Evolutionary conservation across 2,797 vertebrate species (phyloP).

Genomic region (Danio choprae): DNA sequence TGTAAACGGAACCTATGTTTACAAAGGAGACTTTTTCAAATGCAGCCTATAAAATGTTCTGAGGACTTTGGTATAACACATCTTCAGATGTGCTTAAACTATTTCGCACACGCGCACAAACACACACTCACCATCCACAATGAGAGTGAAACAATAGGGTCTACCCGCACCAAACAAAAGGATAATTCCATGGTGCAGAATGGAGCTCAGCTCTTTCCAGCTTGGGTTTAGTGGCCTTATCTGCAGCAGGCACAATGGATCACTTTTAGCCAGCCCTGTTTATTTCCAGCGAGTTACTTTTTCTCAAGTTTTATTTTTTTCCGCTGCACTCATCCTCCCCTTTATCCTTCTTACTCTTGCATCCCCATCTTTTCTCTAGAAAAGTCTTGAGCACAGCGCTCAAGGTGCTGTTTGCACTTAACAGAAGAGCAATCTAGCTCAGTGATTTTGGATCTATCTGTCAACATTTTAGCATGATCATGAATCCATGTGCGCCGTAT

Average conservation of each 20-base stretch:
- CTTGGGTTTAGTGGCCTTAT: constrained; percentile 81
- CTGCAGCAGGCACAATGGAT: constrained; percentile 82
- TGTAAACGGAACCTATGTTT: not conserved
- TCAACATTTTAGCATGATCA: not conserved
- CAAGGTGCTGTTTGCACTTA: constrained; percentile 29
- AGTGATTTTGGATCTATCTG: not conserved
- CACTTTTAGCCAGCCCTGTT: constrained; percentile 78
- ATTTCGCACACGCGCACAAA: constrained; percentile 27
- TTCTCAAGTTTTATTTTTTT: constrained; percentile 50
- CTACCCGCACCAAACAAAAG: constrained; percentile 78
- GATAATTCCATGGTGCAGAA: constrained; percentile 82
- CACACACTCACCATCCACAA: constrained; percentile 51
- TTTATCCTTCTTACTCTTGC: constrained; percentile 60
- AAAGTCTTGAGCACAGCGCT: constrained; percentile 30
- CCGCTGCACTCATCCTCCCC: constrained; percentile 12
- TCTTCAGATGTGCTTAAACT: constrained; percentile 48
- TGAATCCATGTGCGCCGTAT: not conserved
- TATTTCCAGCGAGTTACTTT: constrained; percentile 76
- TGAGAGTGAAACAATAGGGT: constrained; percentile 76
- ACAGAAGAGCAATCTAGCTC: not conserved
- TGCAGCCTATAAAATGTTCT: constrained; percentile 8
- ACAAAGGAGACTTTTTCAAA: constrained; percentile 37
- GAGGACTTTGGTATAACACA: constrained; percentile 29
- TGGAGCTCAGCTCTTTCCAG: constrained; percentile 77
- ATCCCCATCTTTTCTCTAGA: constrained; percentile 59